Evolutionary conservation across 2,113 vertebrate species (phyloP).

Genomic region (Lipophrys pholis): DNA sequence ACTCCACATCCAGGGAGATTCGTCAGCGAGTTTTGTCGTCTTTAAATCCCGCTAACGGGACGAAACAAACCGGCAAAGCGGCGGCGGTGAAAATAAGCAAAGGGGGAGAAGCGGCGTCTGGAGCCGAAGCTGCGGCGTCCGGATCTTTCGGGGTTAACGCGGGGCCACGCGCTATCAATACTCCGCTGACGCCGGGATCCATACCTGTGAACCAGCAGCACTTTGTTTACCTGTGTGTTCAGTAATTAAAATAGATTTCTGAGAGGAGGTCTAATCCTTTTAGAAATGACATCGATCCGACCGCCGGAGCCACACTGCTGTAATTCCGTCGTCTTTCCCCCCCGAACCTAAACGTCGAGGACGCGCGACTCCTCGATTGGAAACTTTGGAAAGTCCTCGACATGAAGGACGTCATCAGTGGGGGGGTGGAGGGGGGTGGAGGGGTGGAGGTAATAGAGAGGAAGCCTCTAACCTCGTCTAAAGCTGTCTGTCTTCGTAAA

Average conservation of each 20-base stretch:
- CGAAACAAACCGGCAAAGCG: too few relatives aligned
- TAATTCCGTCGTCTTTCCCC: conserved; percentile 37
- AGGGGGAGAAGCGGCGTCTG: too few relatives aligned
- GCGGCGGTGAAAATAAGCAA: too few relatives aligned
- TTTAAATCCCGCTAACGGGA: too few relatives aligned
- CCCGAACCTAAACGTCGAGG: neutral
- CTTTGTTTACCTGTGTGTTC: conserved; percentile 80
- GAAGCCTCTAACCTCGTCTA: conserved; percentile 77
- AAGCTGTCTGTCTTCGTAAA: conserved; percentile 81
- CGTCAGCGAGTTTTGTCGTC: too few relatives aligned
- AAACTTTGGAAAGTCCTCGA: conserved; percentile 78
- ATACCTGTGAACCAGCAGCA: conserved; percentile 60
- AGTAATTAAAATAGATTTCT: conserved; percentile 84
- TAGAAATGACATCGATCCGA: conserved; percentile 77
- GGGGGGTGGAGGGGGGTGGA: neutral
- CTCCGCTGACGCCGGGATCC: conserved; percentile 62
- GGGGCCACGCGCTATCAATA: conserved; percentile 70
- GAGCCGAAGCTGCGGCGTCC: too few relatives aligned
- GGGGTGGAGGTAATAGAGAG: conserved; percentile 77
- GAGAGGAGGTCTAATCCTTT: conserved; percentile 75
- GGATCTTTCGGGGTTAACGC: conserved; percentile 70
- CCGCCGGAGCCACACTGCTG: conserved; percentile 29
- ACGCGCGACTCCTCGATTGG: conserved; percentile 27
- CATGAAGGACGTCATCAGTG: conserved; percentile 71
- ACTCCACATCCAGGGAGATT: too few relatives aligned